Evolutionary conservation across 30 jellyfish, hydroid and myxozoan species (phyloP), one percentile per base, ranked within the genome.

Genomic region (Aurelia sp.): DNA sequence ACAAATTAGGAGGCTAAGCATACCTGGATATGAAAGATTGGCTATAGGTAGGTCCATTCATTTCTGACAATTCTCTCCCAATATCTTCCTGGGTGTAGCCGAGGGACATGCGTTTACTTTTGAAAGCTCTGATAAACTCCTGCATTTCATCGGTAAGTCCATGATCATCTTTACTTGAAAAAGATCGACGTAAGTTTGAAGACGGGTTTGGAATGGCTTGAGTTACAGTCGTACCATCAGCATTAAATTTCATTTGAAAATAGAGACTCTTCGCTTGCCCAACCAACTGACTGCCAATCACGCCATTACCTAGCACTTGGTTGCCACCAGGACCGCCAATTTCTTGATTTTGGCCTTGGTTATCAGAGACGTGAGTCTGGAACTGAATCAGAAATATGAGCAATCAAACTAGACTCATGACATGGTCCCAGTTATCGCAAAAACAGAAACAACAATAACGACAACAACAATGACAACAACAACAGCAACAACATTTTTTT

Each of bases 31-130:
- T 94, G 58, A 94, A 86, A 22, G 99, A 94, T 41, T 94, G 99
- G 65, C 99, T 94, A 92, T 94, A 94, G 6, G 99, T 72, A 16
- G 99, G 99, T 13, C 99, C 99, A 62, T 94, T 94, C 89, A 94
- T 91, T 59, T 91, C 99, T 11, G 99, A 94, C 27, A 94, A 68
- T 82, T 94, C 99, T 62, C 93, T 73, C 27, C 99, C 99, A 57
- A 94, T 96, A 81, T 94, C 99, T 52, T 94, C 99, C 62, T 94
- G 99, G 3, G 97, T 94, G 85, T 89, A 88, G 11, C 99, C 99
- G 11, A 94, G 83, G 20, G 95, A 52, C 90, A 94, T 96, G 23
- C 99, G 48, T 58, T 96, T 78, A 31, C 88, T 76, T 80, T 94
- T 94, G 81, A 94, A 94, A 37, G 73, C 93, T 51, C 73, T 90